Evolutionary conservation across 2,113 vertebrate species (phyloP).

Genomic region (Melanostigma gelatinosum): DNA sequence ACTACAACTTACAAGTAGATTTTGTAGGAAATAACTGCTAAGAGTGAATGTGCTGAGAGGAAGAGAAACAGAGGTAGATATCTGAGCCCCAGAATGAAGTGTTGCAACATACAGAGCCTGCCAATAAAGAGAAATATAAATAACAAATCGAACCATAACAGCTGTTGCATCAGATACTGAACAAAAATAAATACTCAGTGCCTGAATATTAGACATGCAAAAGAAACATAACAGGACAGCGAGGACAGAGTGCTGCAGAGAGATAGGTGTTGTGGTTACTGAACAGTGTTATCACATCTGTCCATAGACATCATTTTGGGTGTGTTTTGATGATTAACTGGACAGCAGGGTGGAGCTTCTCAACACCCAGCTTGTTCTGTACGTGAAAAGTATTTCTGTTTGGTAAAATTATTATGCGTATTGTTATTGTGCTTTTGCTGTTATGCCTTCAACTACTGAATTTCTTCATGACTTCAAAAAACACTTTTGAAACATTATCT

Average conservation of each 20-base stretch:
- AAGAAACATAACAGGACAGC: neutral
- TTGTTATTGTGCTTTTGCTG: neutral
- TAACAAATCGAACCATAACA: neutral
- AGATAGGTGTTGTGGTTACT: constrained; percentile 28
- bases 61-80: neutral
- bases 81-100: constrained; percentile 6
- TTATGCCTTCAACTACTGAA: neutral
- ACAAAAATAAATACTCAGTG: neutral
- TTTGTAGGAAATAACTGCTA: neutral
- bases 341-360: constrained; percentile 23
- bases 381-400: neutral
- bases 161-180: neutral
- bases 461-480: neutral
- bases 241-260: constrained; percentile 6
- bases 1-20: neutral
- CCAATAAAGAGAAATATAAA: neutral
- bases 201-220: constrained; percentile 2
- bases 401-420: neutral
- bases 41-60: neutral
- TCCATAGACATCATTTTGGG: constrained; percentile 41
- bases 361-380: neutral
- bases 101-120: constrained; percentile 6
- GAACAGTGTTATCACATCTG: constrained; percentile 44
- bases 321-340: constrained; percentile 42
- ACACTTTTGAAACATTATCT: neutral